Percentiles rank a stretch among this genome's conserved stretches.
These are phyloP conservation scores for Aphelinus atriplicis DNA, from an alignment of 1,140 invertebrate genomes.

Conservation along the genomic window DNA sequence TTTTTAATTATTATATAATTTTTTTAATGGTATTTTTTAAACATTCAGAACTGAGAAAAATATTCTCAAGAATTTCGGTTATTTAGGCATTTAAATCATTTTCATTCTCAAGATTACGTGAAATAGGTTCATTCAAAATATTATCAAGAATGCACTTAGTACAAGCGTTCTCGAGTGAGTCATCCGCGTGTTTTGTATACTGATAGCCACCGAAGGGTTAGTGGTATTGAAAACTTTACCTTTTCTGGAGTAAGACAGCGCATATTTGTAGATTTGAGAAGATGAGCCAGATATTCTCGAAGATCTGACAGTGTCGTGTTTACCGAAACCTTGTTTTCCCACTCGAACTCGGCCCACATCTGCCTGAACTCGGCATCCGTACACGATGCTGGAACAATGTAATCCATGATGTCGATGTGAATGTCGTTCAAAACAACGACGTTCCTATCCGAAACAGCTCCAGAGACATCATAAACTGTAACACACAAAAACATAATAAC, in stretches of 20 bases:
- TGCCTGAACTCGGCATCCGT: conserved; percentile 95
- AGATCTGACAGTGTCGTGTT: conserved; percentile 95
- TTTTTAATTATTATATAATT: too few relatives aligned
- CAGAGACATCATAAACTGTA: conserved; percentile 92
- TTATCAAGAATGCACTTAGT: too few relatives aligned
- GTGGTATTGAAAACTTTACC: conserved; percentile 53
- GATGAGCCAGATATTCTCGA: conserved; percentile 90
- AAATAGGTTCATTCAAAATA: too few relatives aligned
- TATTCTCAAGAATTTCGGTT: too few relatives aligned
- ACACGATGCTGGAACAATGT: conserved; percentile 96
- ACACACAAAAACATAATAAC: conserved; percentile 13
- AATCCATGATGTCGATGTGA: conserved; percentile 99
- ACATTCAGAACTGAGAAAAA: too few relatives aligned
- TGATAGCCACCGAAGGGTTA: too few relatives aligned
- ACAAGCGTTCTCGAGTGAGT: too few relatives aligned
- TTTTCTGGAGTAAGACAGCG: conserved; percentile 97
- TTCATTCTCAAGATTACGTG: too few relatives aligned
- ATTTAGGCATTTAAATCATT: too few relatives aligned
- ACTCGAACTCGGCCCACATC: conserved; percentile 99
- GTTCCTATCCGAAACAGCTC: conserved; percentile 92
- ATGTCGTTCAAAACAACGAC: conserved; percentile 99
- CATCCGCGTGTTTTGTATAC: too few relatives aligned
- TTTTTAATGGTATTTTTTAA: too few relatives aligned
- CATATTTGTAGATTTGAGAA: conserved; percentile 98
- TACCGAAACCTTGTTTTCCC: conserved; percentile 99